A percentile compares a stretch with the other conserved stretches of the same genome.
These are phyloP conservation scores for Threskiornis aethiopicus DNA, from an alignment of 2,797 vertebrate species.

Conservation along the genomic window DNA sequence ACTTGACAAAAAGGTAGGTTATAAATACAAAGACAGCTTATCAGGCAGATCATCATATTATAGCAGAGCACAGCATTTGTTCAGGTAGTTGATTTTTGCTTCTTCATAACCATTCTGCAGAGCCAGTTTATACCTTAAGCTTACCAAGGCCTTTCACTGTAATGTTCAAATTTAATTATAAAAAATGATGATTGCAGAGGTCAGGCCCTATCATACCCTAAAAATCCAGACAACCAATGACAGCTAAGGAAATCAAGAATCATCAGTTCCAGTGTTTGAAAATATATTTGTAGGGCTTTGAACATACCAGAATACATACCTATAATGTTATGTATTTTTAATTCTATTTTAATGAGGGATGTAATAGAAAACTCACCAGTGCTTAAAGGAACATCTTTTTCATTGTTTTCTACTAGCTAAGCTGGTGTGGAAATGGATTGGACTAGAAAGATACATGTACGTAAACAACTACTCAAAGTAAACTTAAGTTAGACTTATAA, in stretches of 20 bases:
- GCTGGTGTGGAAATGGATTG: not conserved
- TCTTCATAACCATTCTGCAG: not conserved
- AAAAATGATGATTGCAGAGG: not conserved
- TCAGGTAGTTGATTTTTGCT: not conserved
- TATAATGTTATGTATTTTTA: constrained; percentile 23
- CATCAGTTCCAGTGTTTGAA: not conserved
- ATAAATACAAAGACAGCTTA: not conserved
- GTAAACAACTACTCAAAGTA: constrained; percentile 31
- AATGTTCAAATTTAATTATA: not conserved
- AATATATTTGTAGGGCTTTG: not conserved
- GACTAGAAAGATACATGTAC: not conserved
- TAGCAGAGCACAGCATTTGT: not conserved
- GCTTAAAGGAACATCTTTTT: constrained; percentile 37
- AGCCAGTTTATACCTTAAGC: not conserved
- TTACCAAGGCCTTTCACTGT: not conserved
- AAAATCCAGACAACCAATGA: not conserved
- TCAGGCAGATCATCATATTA: not conserved
- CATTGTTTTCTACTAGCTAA: constrained; percentile 7
- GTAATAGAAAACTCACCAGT: constrained; percentile 52
- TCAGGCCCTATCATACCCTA: not conserved
- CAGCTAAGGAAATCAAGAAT: not conserved
- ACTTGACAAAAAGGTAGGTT: not conserved
- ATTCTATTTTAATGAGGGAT: constrained; percentile 58
- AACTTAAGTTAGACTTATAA: constrained; percentile 25
- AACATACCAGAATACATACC: not conserved